A percentile compares a stretch with the other conserved stretches of the same genome.
Evolutionary conservation across 2,888 invertebrate species (phyloP).

Genomic region (Alcis repandata): DNA sequence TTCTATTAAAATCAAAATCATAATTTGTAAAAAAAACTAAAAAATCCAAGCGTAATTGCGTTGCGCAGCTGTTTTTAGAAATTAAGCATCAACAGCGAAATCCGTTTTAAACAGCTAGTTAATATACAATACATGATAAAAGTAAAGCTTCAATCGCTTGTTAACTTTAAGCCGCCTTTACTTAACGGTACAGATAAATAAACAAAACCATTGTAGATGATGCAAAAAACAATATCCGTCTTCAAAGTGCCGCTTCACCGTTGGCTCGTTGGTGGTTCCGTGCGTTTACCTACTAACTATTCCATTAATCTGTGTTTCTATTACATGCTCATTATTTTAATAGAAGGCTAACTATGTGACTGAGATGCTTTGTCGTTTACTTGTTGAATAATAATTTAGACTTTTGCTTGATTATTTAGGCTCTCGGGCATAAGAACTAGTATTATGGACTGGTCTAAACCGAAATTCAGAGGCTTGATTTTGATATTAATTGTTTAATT

Average conservation of each 20-base stretch:
- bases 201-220: constrained; percentile 41
- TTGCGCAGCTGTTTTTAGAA: too few species aligned
- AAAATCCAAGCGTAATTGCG: too few species aligned
- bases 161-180: constrained; percentile 31
- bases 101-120: not conserved
- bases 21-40: too few species aligned
- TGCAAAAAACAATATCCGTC: constrained; percentile 38
- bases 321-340: constrained; percentile 18
- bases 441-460: too few species aligned
- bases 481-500: too few species aligned
- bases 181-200: constrained; percentile 48
- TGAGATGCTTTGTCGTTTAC: not conserved
- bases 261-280: constrained; percentile 32
- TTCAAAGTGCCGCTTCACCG: constrained; percentile 39
- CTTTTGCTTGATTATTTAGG: too few species aligned
- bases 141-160: constrained; percentile 23
- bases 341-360: not conserved
- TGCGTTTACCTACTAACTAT: not conserved
- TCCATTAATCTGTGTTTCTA: constrained; percentile 28
- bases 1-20: too few species aligned
- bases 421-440: too few species aligned
- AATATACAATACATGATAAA: constrained; percentile 7
- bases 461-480: too few species aligned
- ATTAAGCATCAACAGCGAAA: too few species aligned
- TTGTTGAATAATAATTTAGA: too few species aligned